Base-by-base conservation (phyloP, 37 sponge, comb jelly and placozoan genomes). In the Ianthella basta region DNA sequence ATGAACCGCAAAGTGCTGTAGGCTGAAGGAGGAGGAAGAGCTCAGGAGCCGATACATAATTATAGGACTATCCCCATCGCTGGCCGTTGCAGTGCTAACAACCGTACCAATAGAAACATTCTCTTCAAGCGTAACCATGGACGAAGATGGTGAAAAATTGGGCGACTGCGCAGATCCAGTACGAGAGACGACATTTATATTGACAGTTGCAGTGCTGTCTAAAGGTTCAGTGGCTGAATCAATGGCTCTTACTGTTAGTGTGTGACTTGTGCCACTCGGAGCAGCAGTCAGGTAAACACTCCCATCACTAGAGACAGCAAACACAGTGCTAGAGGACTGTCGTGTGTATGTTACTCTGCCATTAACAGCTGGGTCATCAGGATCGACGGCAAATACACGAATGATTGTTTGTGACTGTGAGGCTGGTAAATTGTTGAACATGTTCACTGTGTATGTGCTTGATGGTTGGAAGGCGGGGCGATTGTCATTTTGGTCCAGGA, bases 301-400 rank as follows among this genome's bases (percentile, higher is more conserved):
- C 1, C 78, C 78, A 75, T 19, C 40, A 40, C 53, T 16, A 12
- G 68, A 35, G 66, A 66, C 67, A 35, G 54, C 24, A 39, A 65
- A 65, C 55, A 41, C 19, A 55, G 39, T 80, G 20, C 21, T 32
- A 0, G 35, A 41, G 24, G 60, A 74, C n/a, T 67, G 66, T 23
- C 77, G n/a, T 5, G 83, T 12, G 40, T 89, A 89, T 6, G 41
- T 34, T 13, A 88, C 44, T 19, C 68, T 65, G 0, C 87, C 64
- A 59, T 86, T 89, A 53, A 55, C 59, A 13, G 68, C 84, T 40
- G 55, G 18, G 39, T 88, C 87, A 36, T 80, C 65, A 23, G 38
- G 54, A 80, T 88, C 89, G 15, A 64, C 30, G 23, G 89, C 87
- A 50, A 92, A 86, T 21, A 92, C 66, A 18, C 87, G 35, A n/a